Percentiles rank a stretch among this genome's conserved stretches.
Evolutionary conservation across 2,797 vertebrate genomes (phyloP).

Genomic region (Alca torda): DNA sequence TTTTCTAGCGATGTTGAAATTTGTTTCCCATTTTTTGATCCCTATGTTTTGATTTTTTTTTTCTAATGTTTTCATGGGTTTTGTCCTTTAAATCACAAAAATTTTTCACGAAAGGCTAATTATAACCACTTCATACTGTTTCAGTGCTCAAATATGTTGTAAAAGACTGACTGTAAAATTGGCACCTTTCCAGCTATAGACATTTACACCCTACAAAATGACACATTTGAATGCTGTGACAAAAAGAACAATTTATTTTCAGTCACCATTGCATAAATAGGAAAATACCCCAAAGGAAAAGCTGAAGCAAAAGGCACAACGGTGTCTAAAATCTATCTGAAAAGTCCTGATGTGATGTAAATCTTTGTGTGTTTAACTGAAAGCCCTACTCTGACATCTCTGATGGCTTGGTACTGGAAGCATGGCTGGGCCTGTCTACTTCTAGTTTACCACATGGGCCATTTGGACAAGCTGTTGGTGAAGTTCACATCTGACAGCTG

Average conservation of each 20-base stretch:
- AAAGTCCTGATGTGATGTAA: neutral
- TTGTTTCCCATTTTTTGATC: neutral
- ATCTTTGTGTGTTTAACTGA: neutral
- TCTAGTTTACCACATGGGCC: neutral
- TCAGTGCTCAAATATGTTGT: neutral
- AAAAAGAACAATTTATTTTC: neutral
- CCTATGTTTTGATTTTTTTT: neutral
- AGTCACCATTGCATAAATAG: neutral
- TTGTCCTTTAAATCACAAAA: neutral
- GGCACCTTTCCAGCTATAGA: neutral
- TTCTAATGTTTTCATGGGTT: neutral
- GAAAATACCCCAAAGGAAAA: neutral
- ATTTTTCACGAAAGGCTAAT: neutral
- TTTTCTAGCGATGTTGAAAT: neutral
- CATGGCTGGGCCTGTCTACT: accelerated
- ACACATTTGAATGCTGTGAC: neutral
- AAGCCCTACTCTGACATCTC: neutral
- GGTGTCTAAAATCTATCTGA: neutral
- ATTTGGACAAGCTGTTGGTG: neutral
- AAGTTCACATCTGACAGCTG: accelerated
- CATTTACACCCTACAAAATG: neutral
- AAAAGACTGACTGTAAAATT: neutral
- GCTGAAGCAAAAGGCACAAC: neutral
- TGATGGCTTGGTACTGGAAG: no score
- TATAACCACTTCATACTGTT: neutral